Evolutionary conservation across 1,140 invertebrate species (phyloP).

Genomic region (Ostrea edulis): DNA sequence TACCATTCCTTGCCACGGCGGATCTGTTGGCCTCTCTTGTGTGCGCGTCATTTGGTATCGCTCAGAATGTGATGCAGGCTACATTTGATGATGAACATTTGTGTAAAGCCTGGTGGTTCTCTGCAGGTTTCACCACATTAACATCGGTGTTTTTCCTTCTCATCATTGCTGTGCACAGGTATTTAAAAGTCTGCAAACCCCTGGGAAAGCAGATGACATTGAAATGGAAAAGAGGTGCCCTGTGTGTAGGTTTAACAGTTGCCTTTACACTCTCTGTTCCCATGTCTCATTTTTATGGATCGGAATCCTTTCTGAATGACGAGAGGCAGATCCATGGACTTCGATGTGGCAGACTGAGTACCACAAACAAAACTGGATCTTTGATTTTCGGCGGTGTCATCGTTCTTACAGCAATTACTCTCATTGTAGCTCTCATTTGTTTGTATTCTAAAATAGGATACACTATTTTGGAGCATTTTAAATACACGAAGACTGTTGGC

Average conservation of each 20-base stretch:
- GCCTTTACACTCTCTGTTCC: not conserved
- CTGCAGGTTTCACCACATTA: not conserved
- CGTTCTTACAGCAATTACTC: not conserved
- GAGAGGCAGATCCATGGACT: not conserved
- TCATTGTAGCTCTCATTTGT: not conserved
- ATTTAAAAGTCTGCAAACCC: constrained; percentile 33
- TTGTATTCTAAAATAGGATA: constrained; percentile 46
- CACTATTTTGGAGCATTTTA: constrained; percentile 43
- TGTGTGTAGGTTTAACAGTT: not conserved
- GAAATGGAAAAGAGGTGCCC: not conserved
- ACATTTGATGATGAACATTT: constrained; percentile 14
- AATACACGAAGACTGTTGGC: not conserved
- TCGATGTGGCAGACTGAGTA: constrained; percentile 35
- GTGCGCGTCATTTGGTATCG: constrained; percentile 37
- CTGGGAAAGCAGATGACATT: not conserved
- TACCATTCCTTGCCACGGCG: constrained; percentile 40
- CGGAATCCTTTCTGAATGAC: constrained; percentile 5
- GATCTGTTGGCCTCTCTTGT: constrained; percentile 34
- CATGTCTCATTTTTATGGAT: constrained; percentile 28
- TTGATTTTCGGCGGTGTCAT: constrained; percentile 7
- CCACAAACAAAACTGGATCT: constrained; percentile 19
- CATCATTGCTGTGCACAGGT: constrained; percentile 48
- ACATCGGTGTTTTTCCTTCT: constrained; percentile 33
- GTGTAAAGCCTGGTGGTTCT: constrained; percentile 44
- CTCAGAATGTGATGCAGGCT: constrained; percentile 37